phyloP scores from a whole-genome alignment of 1,140 invertebrate genomes.

The Drosophila melanogaster region Release_6_plus_ISO1_MT NT_033779.5:714501-715000 shows the following conservation, averaged over 20 bases:
- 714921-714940: conserved; percentile 57
- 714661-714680: conserved; percentile 18
- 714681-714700: conserved; percentile 53
- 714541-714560: conserved; percentile 28
- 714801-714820: conserved; percentile 15
- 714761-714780: conserved; percentile 8
- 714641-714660: conserved; percentile 46
- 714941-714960: conserved; percentile 63
- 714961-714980: conserved; percentile 78
- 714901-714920: conserved; percentile 56
- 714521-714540: conserved; percentile 49
- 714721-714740: background rate
- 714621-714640: conserved; percentile 30
- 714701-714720: conserved; percentile 63
- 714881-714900: conserved; percentile 53
- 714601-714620: conserved; percentile 28
- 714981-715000: conserved; percentile 46
- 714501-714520: conserved; percentile 60
- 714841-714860: conserved; percentile 23
- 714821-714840: conserved; percentile 9
- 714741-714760: conserved; percentile 18
- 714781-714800: conserved; percentile 50
- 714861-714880: conserved; percentile 19
- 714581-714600: conserved; percentile 45
- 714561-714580: conserved; percentile 10